Conservation (phyloP, 92 coral and sea anemone genomes). For the Virgularia gustaviana region DNA sequence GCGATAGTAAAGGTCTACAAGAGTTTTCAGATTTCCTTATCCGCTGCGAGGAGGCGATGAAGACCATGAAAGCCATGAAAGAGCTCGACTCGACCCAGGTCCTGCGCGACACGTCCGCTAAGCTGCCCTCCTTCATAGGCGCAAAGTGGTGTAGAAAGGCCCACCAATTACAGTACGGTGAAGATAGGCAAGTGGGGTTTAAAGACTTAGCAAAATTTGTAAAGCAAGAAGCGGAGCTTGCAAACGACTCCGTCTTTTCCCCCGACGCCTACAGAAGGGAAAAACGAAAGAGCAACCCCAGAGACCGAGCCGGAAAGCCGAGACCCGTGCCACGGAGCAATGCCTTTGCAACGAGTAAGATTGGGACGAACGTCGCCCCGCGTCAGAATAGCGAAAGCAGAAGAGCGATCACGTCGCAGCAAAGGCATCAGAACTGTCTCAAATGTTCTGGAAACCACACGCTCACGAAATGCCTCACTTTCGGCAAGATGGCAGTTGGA, state of each 20-base stretch:
- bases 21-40: conserved; percentile 44
- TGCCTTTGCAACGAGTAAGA: no score
- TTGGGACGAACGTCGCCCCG: no score
- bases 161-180: conserved; percentile 24
- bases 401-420: no score
- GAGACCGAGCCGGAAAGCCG: not conserved
- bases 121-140: conserved; percentile 48
- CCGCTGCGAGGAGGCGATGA: conserved; percentile 45
- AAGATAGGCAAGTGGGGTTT: conserved; percentile 30
- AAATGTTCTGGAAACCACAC: no score
- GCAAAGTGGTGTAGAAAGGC: conserved; percentile 49
- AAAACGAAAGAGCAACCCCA: no score
- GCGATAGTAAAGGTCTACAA: conserved; percentile 29
- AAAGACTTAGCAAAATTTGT: conserved; percentile 43
- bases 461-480: no score
- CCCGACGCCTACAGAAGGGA: conserved; percentile 39
- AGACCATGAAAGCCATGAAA: conserved; percentile 29
- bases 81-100: conserved; percentile 39
- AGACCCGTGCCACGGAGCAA: no score
- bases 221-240: conserved; percentile 42
- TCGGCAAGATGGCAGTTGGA: no score
- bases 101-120: conserved; percentile 27
- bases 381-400: no score
- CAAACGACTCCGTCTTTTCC: conserved; percentile 47
- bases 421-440: no score